These are phyloP conservation scores for Eutolmus rufibarbis DNA, from an alignment of 2,888 invertebrate species.

Conservation along the genomic window DNA sequence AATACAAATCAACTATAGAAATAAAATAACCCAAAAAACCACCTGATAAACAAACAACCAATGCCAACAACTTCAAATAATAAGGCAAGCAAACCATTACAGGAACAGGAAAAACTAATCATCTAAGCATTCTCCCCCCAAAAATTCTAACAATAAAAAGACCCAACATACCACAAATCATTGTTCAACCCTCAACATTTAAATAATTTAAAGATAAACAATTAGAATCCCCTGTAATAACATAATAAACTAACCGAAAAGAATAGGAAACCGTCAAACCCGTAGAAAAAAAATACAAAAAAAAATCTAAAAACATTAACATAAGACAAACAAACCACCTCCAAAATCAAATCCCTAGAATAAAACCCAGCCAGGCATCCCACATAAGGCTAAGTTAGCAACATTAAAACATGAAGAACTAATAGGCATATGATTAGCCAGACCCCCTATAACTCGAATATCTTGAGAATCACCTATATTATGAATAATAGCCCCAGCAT, in stretches of 20 bases:
- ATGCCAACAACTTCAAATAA: conserved; percentile 66
- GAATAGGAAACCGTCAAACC: conserved; percentile 68
- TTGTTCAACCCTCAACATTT: conserved; percentile 64
- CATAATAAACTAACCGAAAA: conserved; percentile 67
- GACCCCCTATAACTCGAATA: conserved; percentile 69
- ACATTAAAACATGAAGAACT: conserved; percentile 64
- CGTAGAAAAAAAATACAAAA: conserved; percentile 67
- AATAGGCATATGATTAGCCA: conserved; percentile 65
- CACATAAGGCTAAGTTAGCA: conserved; percentile 70
- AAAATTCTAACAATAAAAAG: conserved; percentile 58
- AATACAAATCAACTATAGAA: conserved; percentile 63
- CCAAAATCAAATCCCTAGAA: conserved; percentile 71
- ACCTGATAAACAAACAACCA: conserved; percentile 64
- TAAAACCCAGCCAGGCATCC: conserved; percentile 72
- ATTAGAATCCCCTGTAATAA: conserved; percentile 60
- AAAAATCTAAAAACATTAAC: conserved; percentile 68
- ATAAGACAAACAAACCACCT: conserved; percentile 65
- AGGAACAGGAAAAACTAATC: conserved; percentile 72
- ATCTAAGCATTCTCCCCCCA: conserved; percentile 66
- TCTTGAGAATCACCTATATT: conserved; percentile 70
- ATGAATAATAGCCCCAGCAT: conserved; percentile 75
- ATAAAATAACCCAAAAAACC: conserved; percentile 62
- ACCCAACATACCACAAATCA: conserved; percentile 63
- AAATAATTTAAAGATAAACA: conserved; percentile 57
- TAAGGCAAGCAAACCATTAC: conserved; percentile 66